Evolutionary conservation across 2,888 invertebrate genomes (phyloP).

Genomic region (Augiades crinisus): DNA sequence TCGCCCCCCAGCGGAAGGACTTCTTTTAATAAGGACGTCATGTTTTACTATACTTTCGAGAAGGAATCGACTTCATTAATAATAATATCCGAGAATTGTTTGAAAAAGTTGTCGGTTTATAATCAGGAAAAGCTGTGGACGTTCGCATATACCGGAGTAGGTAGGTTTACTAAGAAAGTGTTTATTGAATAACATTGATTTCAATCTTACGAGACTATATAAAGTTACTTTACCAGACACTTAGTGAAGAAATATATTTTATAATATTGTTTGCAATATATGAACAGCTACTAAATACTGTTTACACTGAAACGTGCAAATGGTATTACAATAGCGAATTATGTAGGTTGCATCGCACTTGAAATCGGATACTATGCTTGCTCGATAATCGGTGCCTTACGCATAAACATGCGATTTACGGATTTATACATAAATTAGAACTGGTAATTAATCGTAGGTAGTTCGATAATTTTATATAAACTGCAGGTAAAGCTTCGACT

Average conservation of each 20-base stretch:
- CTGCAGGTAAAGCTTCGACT: too few species aligned
- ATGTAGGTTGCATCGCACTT: background rate
- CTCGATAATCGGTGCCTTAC: background rate
- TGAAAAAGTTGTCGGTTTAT: slow-evolving; percentile 4
- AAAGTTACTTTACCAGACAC: too few species aligned
- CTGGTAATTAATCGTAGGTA: too few species aligned
- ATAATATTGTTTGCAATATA: background rate
- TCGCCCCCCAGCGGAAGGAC: slow-evolving; percentile 54
- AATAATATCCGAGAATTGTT: slow-evolving; percentile 25
- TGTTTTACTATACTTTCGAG: slow-evolving; percentile 26
- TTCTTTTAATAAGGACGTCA: slow-evolving; percentile 61
- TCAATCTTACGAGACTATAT: too few species aligned
- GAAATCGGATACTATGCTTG: background rate
- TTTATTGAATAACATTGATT: too few species aligned
- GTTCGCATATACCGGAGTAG: too few species aligned
- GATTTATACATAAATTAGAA: background rate
- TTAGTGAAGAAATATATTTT: too few species aligned
- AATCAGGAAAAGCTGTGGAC: background rate
- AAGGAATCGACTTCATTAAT: slow-evolving; percentile 38
- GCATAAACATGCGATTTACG: background rate
- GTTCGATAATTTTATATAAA: too few species aligned
- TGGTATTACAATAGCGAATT: background rate
- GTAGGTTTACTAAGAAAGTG: too few species aligned
- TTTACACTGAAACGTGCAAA: background rate
- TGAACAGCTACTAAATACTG: background rate